Evolutionary conservation across 1,140 invertebrate genomes (phyloP), one percentile per base, ranked within the genome.

Genomic region (Lepidotrigona ventralis): DNA sequence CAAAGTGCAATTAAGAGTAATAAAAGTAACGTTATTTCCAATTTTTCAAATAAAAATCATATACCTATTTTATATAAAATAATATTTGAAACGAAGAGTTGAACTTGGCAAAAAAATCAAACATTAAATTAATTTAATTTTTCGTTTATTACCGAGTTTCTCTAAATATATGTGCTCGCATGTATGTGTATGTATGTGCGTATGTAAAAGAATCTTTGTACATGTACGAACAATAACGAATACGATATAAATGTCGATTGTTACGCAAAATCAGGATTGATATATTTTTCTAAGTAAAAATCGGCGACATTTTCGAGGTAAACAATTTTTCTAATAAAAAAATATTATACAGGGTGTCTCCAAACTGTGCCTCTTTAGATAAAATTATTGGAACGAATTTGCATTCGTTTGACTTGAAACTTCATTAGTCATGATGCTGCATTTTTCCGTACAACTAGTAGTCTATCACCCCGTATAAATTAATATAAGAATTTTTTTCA

Each of bases 41-140:
- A 79, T 46, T n/a, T 69, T 14, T n/a, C 29, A 11, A n/a, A 17
- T 29, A 23, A 60, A 51, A 4, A 63, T 63, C 2, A 79, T 9
- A 29, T 12, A 21, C 21, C 14, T 23, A 15, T 51, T 29, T 21
- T 11, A 39, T n/a, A 29, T 58, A 29, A 58, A n/a, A 19, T 33
- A 29, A 33, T 58, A 12, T 26, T 70, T 51, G 33, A 78, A 83
- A 78, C 19, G 54, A 83, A 71, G 66, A 83, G 75, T 78, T 78
- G 17, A 83, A 78, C 23, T 58, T 21, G 60, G 54, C 46, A 70
- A 8, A 71, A 26, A 29, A 82, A 83, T 78, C 46, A 78, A 78
- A 83, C 75, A 46, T 29, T 78, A 83, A 83, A 78, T 83, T 78
- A 78, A 83, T 78, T 68, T 82, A 82, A 77, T 71, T 71, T n/a